Evolutionary conservation across 2,888 invertebrate species (phyloP).

Genomic region (Neelides folsomi): DNA sequence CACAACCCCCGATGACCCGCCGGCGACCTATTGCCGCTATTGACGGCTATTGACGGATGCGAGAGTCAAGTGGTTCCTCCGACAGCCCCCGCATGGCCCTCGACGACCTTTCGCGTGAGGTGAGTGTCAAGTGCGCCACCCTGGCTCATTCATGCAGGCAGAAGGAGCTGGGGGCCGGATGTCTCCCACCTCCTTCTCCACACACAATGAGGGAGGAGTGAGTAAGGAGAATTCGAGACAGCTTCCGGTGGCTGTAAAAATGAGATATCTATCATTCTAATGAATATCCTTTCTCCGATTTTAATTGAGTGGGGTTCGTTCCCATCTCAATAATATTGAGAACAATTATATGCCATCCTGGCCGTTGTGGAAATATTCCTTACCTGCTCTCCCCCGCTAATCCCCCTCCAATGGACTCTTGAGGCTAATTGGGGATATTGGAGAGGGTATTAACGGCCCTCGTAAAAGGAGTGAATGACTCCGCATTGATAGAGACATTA

Average conservation of each 20-base stretch:
- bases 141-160: slow-evolving; percentile 6
- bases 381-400: neutral
- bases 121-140: slow-evolving; percentile 12
- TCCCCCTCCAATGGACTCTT: neutral
- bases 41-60: slow-evolving; percentile 19
- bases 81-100: slow-evolving; percentile 27
- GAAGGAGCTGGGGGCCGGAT: slow-evolving; percentile 1
- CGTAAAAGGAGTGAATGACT: neutral
- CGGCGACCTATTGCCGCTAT: slow-evolving; percentile 9
- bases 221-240: slow-evolving; percentile 8
- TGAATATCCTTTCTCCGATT: slow-evolving; percentile 17
- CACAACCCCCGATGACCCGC: neutral
- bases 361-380: neutral
- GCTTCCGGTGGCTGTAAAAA: slow-evolving; percentile 20
- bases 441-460: too few relatives aligned
- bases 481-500: slow-evolving; percentile 26
- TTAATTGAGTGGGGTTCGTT: neutral
- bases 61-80: slow-evolving; percentile 3
- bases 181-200: neutral
- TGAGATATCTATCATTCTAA: slow-evolving; percentile 25
- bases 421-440: neutral
- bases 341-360: neutral
- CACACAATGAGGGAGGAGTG: slow-evolving; percentile 2
- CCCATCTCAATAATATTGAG: neutral
- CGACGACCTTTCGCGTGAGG: slow-evolving; percentile 32